Percentiles rank a stretch among this genome's conserved stretches.
Conservation (phyloP, 2,113 vertebrate species). For the Aplodontia rufa region DNA sequence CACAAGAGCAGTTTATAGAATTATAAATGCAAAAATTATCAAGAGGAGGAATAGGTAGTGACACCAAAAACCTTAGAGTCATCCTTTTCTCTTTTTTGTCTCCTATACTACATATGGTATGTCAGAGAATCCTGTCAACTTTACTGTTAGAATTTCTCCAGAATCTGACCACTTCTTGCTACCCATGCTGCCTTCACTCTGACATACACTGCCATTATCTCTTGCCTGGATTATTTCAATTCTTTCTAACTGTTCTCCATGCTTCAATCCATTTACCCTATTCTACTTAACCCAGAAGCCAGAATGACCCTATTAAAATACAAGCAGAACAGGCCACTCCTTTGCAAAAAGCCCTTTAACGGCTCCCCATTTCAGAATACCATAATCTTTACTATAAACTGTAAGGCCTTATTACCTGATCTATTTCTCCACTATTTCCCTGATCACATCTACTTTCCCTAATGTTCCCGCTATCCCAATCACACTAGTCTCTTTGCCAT, state of each 20-base stretch:
- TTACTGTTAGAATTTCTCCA: background rate
- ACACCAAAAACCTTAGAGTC: background rate
- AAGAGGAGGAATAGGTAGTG: background rate
- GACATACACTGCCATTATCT: background rate
- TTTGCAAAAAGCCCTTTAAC: background rate
- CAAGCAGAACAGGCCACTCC: background rate
- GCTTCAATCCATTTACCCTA: background rate
- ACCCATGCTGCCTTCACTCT: background rate
- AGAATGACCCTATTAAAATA: background rate
- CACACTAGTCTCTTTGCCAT: too few relatives aligned
- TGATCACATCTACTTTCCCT: background rate
- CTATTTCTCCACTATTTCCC: background rate
- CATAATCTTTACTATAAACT: background rate
- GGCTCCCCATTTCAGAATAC: background rate
- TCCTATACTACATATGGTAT: background rate
- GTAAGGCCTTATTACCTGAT: background rate
- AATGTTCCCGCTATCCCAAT: too few relatives aligned
- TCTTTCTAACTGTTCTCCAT: background rate
- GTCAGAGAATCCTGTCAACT: background rate
- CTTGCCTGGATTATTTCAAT: conserved; percentile 11
- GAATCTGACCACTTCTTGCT: background rate
- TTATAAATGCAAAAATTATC: background rate
- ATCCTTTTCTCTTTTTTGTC: background rate
- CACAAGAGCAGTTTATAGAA: background rate
- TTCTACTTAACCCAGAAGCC: background rate